Percentiles rank a stretch among this genome's conserved stretches.
These are phyloP conservation scores for Notolabrus celidotus DNA, from an alignment of 2,797 vertebrate genomes.

Conservation along the genomic window DNA sequence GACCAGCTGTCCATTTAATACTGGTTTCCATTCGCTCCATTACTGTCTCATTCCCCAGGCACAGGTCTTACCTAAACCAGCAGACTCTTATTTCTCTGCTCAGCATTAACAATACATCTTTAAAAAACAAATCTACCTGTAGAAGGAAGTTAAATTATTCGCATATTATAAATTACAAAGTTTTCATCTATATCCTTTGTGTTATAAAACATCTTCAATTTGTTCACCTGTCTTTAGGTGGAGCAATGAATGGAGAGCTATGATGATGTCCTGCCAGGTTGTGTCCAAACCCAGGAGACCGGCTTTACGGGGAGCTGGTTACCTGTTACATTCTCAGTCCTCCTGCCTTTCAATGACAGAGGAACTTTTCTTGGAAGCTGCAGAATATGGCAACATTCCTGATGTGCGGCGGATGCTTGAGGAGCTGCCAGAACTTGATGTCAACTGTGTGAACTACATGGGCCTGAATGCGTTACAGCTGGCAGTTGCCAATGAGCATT, in stretches of 20 bases:
- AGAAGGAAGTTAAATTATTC: not conserved
- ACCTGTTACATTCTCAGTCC: constrained; percentile 88
- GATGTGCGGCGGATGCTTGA: constrained; percentile 92
- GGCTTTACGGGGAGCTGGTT: constrained; percentile 87
- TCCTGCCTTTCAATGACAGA: constrained; percentile 89
- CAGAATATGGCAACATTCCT: constrained; percentile 93
- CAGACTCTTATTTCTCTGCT: not conserved
- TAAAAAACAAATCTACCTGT: no score
- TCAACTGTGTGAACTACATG: constrained; percentile 98
- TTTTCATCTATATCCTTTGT: not conserved
- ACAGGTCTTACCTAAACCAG: constrained; percentile 5
- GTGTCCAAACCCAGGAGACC: constrained; percentile 88
- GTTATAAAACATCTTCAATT: not conserved
- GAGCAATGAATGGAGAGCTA: constrained; percentile 77
- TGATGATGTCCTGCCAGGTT: constrained; percentile 75
- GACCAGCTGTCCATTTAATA: constrained; percentile 62
- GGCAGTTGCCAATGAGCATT: constrained; percentile 93
- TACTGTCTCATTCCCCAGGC: constrained; percentile 16
- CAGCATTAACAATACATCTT: no score
- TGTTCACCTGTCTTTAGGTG: constrained; percentile 55
- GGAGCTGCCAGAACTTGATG: constrained; percentile 88
- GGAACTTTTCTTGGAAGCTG: constrained; percentile 93
- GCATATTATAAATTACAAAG: not conserved
- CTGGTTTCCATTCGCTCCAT: constrained; percentile 30
- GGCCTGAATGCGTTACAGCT: constrained; percentile 95